Conservation (phyloP, 2,797 vertebrate genomes). For the Petrocephalus schoutedeni region DNA sequence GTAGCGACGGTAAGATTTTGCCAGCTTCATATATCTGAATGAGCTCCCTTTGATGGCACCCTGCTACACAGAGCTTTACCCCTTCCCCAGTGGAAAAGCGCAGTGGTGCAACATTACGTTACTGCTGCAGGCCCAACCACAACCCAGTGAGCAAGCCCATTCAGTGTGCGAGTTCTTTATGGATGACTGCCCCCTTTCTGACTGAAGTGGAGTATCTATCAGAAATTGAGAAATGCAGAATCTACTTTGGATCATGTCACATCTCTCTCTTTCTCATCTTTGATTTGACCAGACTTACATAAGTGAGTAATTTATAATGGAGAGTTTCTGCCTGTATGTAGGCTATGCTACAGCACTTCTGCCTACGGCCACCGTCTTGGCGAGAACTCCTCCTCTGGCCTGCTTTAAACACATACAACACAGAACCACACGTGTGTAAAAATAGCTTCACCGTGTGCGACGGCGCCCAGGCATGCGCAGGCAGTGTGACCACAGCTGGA, state of each 20-base stretch:
- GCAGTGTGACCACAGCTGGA: neutral
- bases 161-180: neutral
- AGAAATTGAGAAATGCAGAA: neutral
- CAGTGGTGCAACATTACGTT: neutral
- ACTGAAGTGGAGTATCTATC: constrained; percentile 14
- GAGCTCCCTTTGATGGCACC: constrained; percentile 40
- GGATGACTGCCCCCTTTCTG: neutral
- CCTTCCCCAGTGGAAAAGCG: constrained; percentile 31
- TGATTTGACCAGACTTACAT: neutral
- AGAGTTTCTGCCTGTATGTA: neutral
- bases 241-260: neutral
- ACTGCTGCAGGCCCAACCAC: constrained; percentile 21
- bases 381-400: neutral
- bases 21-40: neutral
- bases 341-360: neutral
- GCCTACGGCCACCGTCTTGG: neutral
- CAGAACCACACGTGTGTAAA: constrained; percentile 9
- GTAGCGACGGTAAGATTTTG: neutral
- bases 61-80: constrained; percentile 32
- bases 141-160: constrained; percentile 24
- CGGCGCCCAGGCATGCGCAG: neutral
- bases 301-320: neutral
- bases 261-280: neutral
- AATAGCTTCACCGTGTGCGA: neutral
- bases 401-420: constrained; percentile 17